Evolutionary conservation across 2,113 vertebrate species (phyloP).

Genomic region (Malurus cyaneus): DNA sequence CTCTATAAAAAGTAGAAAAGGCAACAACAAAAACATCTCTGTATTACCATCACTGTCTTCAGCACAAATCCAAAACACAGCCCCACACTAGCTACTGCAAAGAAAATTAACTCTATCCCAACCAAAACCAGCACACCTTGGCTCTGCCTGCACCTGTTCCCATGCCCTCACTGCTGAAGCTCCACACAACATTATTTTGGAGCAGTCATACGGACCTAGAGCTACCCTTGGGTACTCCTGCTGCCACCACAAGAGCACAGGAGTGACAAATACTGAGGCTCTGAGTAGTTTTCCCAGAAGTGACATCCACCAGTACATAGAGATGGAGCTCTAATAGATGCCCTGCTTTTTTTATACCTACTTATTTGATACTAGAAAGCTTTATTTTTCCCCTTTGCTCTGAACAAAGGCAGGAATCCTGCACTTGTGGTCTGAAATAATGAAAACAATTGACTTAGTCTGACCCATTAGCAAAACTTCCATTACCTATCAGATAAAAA

Average conservation of each 20-base stretch:
- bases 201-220: background rate
- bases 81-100: background rate
- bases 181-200: rapidly evolving
- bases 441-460: background rate
- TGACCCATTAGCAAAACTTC: background rate
- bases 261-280: background rate
- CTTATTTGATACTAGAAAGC: background rate
- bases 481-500: background rate
- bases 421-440: background rate
- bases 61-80: background rate
- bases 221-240: background rate
- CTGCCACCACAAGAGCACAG: background rate
- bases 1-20: background rate
- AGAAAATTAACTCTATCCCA: background rate
- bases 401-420: slow-evolving; percentile 40
- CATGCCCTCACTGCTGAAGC: background rate
- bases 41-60: background rate
- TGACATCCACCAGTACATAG: rapidly evolving
- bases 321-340: background rate
- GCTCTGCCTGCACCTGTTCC: rapidly evolving
- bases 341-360: background rate
- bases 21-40: background rate
- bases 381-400: background rate
- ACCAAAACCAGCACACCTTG: background rate
- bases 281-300: background rate